phyloP scores from a whole-genome alignment of 2,888 invertebrate species.

The Troides helena region DNA sequence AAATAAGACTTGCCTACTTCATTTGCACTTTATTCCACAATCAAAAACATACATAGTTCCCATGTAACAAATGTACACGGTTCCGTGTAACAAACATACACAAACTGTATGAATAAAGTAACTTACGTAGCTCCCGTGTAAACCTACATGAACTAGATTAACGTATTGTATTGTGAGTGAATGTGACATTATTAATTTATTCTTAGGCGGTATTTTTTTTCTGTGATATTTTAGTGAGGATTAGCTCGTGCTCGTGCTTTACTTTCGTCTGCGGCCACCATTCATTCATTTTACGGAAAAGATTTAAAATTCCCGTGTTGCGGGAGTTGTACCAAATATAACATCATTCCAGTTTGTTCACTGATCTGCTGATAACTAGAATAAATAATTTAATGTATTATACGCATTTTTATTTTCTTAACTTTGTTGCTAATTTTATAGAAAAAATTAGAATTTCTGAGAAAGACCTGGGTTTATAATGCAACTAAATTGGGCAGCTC shows the following conservation, averaged over 20 bases:
- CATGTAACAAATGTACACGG: too few species aligned
- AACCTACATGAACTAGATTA: slow-evolving; percentile 12
- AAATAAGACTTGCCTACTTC: slow-evolving; percentile 5
- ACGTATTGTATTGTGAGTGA: slow-evolving; percentile 33
- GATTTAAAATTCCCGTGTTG: background rate
- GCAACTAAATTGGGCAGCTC: too few species aligned
- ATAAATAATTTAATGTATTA: slow-evolving; percentile 10
- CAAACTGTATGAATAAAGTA: too few species aligned
- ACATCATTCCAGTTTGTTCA: slow-evolving; percentile 32
- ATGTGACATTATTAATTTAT: slow-evolving; percentile 37
- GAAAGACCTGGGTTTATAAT: too few species aligned
- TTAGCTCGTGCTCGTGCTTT: slow-evolving; percentile 49
- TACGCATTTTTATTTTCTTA: background rate
- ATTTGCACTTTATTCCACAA: slow-evolving; percentile 13
- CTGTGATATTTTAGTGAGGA: slow-evolving; percentile 75
- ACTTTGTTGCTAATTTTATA: background rate
- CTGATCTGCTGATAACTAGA: slow-evolving; percentile 29
- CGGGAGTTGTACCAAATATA: slow-evolving; percentile 18
- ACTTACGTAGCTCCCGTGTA: background rate
- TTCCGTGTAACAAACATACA: too few species aligned
- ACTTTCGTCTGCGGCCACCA: slow-evolving; percentile 17
- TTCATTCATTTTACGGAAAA: slow-evolving; percentile 15
- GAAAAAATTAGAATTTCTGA: too few species aligned
- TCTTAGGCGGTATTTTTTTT: slow-evolving; percentile 52
- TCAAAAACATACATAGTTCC: slow-evolving; percentile 3